Conservation (phyloP, 2,797 vertebrate species). For the Antennarius maculatus region DNA sequence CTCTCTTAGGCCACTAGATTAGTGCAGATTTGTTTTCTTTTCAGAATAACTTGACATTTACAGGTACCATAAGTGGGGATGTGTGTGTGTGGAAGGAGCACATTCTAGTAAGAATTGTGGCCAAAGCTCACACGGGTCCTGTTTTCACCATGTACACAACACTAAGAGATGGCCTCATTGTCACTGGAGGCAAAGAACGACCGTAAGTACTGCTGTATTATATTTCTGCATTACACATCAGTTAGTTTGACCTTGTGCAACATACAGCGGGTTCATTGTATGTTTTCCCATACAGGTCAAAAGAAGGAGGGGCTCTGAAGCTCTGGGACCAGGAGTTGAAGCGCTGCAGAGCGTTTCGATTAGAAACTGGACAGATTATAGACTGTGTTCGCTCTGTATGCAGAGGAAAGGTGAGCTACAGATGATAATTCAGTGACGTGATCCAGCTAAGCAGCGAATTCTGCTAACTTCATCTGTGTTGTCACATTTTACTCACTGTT, state of each 20-base stretch:
- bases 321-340: constrained; percentile 97
- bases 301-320: constrained; percentile 95
- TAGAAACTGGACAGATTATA: constrained; percentile 92
- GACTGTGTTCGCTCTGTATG: constrained; percentile 95
- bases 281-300: constrained; percentile 82
- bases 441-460: neutral
- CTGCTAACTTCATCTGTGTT: neutral
- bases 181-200: constrained; percentile 98
- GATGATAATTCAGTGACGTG: fast-evolving
- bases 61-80: constrained; percentile 99
- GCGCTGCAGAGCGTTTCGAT: constrained; percentile 92
- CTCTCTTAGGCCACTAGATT: constrained; percentile 87
- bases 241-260: neutral
- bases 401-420: constrained; percentile 88
- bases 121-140: constrained; percentile 96
- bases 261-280: neutral
- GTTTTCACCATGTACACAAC: constrained; percentile 99
- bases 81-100: constrained; percentile 99
- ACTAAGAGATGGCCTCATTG: constrained; percentile 93
- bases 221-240: neutral
- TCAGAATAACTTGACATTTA: constrained; percentile 99
- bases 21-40: constrained; percentile 90
- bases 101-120: constrained; percentile 93
- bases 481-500: constrained; percentile 1
- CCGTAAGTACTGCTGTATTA: constrained; percentile 85